Evolutionary conservation across 2,113 vertebrate species (phyloP).

Genomic region (Capreolus pygargus): DNA sequence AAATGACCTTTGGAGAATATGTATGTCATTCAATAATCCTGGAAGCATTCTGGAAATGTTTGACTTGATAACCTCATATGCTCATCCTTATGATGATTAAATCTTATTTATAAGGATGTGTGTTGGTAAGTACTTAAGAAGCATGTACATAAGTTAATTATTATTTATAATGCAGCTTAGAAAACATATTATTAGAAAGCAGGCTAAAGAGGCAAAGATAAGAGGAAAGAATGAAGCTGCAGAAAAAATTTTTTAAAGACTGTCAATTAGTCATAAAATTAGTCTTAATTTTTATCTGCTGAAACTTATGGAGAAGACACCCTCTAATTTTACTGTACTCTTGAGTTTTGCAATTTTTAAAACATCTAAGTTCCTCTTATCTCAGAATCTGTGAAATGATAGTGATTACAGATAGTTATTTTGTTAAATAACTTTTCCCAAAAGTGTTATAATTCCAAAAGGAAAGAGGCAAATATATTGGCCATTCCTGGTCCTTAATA

Average conservation of each 20-base stretch:
- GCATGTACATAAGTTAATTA: neutral
- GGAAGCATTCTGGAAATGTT: neutral
- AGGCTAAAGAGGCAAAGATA: neutral
- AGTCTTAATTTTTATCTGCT: neutral
- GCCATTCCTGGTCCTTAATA: neutral
- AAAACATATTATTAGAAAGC: constrained; percentile 29
- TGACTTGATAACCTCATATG: neutral
- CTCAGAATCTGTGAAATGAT: neutral
- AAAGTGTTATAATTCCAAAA: neutral
- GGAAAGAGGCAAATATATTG: neutral
- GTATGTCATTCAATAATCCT: neutral
- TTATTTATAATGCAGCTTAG: constrained; percentile 27
- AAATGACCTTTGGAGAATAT: neutral
- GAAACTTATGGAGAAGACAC: neutral
- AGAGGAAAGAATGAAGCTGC: neutral
- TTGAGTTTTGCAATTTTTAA: neutral
- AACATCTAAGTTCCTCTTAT: neutral
- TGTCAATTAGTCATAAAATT: neutral
- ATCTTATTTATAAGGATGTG: neutral
- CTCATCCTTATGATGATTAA: neutral
- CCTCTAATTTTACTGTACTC: neutral
- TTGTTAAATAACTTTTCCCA: neutral
- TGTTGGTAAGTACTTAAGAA: neutral
- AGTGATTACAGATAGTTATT: neutral
- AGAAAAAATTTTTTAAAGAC: neutral